Conservation (phyloP, 2,113 vertebrate genomes). For the Toxostoma redivivum region DNA sequence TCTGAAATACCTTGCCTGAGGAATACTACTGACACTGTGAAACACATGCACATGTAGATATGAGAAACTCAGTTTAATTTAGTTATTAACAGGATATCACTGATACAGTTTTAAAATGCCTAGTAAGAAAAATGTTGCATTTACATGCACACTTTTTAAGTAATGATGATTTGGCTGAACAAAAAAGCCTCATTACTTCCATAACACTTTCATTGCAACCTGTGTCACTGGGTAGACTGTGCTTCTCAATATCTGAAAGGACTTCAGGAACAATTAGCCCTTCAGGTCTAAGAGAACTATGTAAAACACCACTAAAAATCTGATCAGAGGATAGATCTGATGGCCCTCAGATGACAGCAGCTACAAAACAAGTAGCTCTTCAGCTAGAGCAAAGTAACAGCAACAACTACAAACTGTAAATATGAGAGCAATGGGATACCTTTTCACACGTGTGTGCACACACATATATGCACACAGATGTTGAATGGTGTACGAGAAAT, state of each 20-base stretch:
- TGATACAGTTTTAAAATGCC: not conserved
- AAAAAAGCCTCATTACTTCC: not conserved
- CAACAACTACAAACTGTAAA: not conserved
- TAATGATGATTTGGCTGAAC: not conserved
- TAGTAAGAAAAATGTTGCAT: not conserved
- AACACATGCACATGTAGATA: not conserved
- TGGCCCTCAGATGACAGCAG: not conserved
- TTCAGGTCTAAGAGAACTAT: not conserved
- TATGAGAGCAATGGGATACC: not conserved
- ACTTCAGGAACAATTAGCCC: not conserved
- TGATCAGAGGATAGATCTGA: not conserved
- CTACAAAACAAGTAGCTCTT: not conserved
- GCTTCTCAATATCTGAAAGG: not conserved
- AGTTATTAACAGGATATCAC: not conserved
- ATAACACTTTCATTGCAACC: not conserved
- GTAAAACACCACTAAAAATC: not conserved
- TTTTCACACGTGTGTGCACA: fast-evolving
- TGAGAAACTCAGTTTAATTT: not conserved
- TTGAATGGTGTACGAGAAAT: not conserved
- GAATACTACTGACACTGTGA: not conserved
- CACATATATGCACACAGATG: fast-evolving
- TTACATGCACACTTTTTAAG: not conserved
- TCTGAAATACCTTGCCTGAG: not conserved
- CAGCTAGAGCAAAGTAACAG: not conserved
- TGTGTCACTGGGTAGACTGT: not conserved